Base-by-base conservation (phyloP, 2,888 invertebrate species). In the Melinaea marsaeus region DNA sequence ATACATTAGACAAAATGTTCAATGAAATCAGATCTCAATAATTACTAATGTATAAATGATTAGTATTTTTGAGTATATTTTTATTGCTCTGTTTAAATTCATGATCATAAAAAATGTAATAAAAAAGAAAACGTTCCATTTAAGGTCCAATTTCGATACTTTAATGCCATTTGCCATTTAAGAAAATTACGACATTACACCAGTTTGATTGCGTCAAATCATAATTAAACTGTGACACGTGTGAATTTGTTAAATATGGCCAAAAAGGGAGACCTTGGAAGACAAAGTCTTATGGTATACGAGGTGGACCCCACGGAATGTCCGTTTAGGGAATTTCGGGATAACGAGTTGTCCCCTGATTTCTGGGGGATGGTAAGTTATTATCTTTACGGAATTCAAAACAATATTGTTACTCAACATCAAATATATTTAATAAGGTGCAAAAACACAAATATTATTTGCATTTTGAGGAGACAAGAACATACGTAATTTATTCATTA, bases 321-420 rank as follows among this genome's bases (percentile, higher is more conserved):
- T 69, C 90, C 90, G 0, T 90, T 89, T 54, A 79, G 87, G 56
- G 90, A 90, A 37, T 90, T 86, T 48, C 73, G 79, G 57, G 90
- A 90, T 54, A 81, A 80, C 60, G 90, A 90, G 59, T 68, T 90
- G 13, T 73, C 80, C 0, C 4, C 69, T 0, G 90, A 90, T 2
- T 77, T 73, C 48, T 90, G 90, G 90, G 90, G 90, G 48, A 60
- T 86, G 85, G 90, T 90, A 68, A 72, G 63, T 51, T 32, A 32
- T 51, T 51, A 9, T 5, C 48, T 22, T 7, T 48, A 48, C 48
- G 13, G 13, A 48, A 48, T 22, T n/a, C 37, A 37, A 37, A 48
- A 22, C 22, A 22, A 22, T 4, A 48, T 48, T 22, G 1, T n/a
- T n/a, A 13, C 22, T 11, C 13, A 13, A 48, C 13, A 13, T 22